phyloP scores from a whole-genome alignment of 2,113 vertebrate species.

The pig (Sus scrofa) region T2T-Sscrofa CM000818.6:40757001-40757500 shows the following conservation, averaged over 20 bases:
- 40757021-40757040: neutral
- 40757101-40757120: neutral
- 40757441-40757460: neutral
- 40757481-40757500: slow-evolving; percentile 3
- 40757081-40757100: neutral
- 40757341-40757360: too few relatives aligned
- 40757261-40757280: too few relatives aligned
- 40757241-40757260: neutral
- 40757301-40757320: too few relatives aligned
- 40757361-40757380: too few relatives aligned
- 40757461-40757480: neutral
- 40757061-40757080: neutral
- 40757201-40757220: neutral
- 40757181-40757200: neutral
- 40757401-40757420: neutral
- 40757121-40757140: neutral
- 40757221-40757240: neutral
- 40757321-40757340: too few relatives aligned
- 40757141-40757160: neutral
- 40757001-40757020: neutral
- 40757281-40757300: too few relatives aligned
- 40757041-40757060: neutral
- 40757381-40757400: neutral
- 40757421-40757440: neutral
- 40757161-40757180: neutral